A percentile compares a stretch with the other conserved stretches of the same genome.
Evolutionary conservation across 1,140 invertebrate species (phyloP).

Genomic region (Lysiphlebus fabarum): DNA sequence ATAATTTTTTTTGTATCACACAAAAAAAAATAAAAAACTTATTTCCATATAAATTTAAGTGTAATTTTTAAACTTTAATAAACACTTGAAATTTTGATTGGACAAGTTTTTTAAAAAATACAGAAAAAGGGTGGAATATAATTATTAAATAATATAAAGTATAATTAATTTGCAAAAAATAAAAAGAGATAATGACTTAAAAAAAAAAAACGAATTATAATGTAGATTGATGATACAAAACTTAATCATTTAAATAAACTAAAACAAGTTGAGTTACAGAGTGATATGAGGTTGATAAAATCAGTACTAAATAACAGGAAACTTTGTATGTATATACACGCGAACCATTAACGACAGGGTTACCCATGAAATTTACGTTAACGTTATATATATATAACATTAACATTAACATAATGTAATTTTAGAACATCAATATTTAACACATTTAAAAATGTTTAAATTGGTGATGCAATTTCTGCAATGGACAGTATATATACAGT

Average conservation of each 20-base stretch:
- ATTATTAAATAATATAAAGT: background rate
- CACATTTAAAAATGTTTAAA: too few species aligned
- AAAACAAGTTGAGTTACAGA: background rate
- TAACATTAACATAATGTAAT: background rate
- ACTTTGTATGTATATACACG: slow-evolving; percentile 31
- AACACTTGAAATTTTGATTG: too few species aligned
- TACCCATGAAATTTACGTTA: background rate
- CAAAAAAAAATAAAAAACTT: too few species aligned
- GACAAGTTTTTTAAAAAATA: too few species aligned
- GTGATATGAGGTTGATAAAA: slow-evolving; percentile 36
- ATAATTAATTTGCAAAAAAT: background rate
- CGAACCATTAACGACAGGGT: slow-evolving; percentile 7
- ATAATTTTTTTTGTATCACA: too few species aligned
- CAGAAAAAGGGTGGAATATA: background rate
- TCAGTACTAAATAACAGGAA: slow-evolving; percentile 31
- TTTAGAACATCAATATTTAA: too few species aligned
- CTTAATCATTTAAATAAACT: background rate
- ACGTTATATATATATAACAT: background rate
- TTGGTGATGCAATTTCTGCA: too few species aligned
- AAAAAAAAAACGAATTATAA: background rate
- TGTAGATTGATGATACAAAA: background rate
- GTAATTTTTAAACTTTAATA: too few species aligned
- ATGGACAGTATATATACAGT: too few species aligned
- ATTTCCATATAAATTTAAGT: too few species aligned
- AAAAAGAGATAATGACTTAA: too few species aligned